Base-by-base conservation (phyloP, 2,113 vertebrate species). In the Galemys pyrenaicus region DNA sequence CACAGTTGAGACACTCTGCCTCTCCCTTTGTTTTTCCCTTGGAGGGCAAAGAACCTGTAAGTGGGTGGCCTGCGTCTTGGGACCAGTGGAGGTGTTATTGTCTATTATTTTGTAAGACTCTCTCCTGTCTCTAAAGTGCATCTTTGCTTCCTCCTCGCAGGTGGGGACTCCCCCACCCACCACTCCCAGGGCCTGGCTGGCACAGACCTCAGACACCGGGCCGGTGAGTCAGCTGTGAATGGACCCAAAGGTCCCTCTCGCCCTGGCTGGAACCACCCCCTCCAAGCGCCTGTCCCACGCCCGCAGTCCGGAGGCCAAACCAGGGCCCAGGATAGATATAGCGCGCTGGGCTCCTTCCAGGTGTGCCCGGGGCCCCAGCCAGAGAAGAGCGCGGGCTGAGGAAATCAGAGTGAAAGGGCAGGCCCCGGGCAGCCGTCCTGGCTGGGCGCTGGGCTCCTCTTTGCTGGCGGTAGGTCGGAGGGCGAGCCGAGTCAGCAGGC, bases 191-290 rank as follows among this genome's bases (percentile, higher is more conserved):
- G 13, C 15, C 49, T 17, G 46, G 46, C 3, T 17, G 49, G 15
- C 11, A 9, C 32, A 9, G 26, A 15, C 20, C 9, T 3, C 62
- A 9, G 62, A 32, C 28, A 7, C 6, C 16, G 35, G n/a, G 37
- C 35, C n/a, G 2, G 2, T 2, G 35, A 54, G 11, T 15, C 51
- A 8, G 2, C 0, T 0, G 8, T 1, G 22, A 32, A 20, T 1
- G 68, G 28, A 5, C 17, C 62, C 71, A 64, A 30, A 80, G 60
- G n/a, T 4, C 49, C 4, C n/a, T 35, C 28, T 11, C 17, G 64
- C 28, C 3, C 19, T 56, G 56, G 35, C 46, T 39, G 35, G 60
- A 32, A 10, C 44, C 77, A 13, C 30, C 37, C 20, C 70, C 41
- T n/a, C 0, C 1, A 44, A n/a, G 87, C 5, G 73, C 68, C 71